phyloP scores from a whole-genome alignment of 1,140 invertebrate genomes.

The Caenorhabditis elegans region DNA sequence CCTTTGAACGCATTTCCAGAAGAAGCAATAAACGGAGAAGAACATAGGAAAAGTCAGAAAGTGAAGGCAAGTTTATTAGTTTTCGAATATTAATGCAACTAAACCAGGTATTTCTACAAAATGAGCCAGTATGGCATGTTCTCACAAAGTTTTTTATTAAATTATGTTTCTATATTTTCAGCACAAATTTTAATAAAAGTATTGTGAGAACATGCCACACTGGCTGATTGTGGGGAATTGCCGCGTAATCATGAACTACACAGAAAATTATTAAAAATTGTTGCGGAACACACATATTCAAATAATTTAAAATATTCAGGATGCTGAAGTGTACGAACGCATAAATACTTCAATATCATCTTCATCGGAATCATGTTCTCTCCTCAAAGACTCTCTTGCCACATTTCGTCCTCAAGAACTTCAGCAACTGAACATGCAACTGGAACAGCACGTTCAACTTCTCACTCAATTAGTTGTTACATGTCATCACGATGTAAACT shows the following conservation, averaged over 20 bases:
- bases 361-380: not conserved
- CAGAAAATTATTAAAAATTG: no score
- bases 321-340: not conserved
- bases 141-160: no score
- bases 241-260: no score
- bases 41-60: not conserved
- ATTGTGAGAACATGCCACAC: no score
- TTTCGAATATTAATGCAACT: no score
- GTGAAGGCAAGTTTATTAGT: not conserved
- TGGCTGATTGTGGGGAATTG: no score
- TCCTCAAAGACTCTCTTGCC: not conserved
- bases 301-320: not conserved
- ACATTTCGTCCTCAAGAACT: not conserved
- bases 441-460: constrained; percentile 8
- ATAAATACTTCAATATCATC: not conserved
- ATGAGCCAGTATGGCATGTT: no score
- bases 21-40: not conserved
- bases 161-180: no score
- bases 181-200: no score
- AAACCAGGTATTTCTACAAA: no score
- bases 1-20: not conserved
- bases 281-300: no score
- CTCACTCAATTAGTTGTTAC: constrained; percentile 18
- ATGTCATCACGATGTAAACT: not conserved
- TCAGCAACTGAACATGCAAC: not conserved